Base-by-base conservation (phyloP, 1,140 invertebrate species). In the Eriocheir sinensis region DNA sequence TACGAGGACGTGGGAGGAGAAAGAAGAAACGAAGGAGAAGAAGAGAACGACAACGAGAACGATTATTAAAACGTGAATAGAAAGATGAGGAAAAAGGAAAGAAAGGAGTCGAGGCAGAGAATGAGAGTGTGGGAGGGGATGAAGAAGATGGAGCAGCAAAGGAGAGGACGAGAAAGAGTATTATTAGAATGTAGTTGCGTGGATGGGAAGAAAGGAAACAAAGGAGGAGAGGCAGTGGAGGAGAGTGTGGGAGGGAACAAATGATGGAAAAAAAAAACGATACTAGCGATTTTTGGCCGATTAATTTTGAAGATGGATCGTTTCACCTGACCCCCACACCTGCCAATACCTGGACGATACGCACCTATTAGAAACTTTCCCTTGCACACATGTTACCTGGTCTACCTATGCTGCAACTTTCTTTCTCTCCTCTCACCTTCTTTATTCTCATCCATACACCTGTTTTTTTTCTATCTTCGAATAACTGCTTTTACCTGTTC, bases 121-220 rank as follows among this genome's bases (percentile, higher is more conserved):
- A 30, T 6, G 81, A 85, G 81, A 85, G 81, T 30, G 81, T 30
- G 81, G 27, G 81, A 85, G 81, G 32, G 81, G 32, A 30, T 30
- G 81, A 34, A 27, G 21, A 30, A 85, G 81, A 85, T 15, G 32
- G 80, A 85, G 81, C n/a, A 85, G 81, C 17, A 30, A 85, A 30
- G 32, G 81, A 85, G 81, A 85, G 81, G 32, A 30, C 17, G 81
- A 85, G 81, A 85, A 30, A 85, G 81, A 85, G 81, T n/a, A n/a
- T n/a, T n/a, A n/a, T n/a, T n/a, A n/a, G n/a, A n/a, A n/a, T n/a
- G n/a, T n/a, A n/a, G n/a, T n/a, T n/a, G n/a, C n/a, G n/a, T n/a
- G n/a, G n/a, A n/a, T n/a, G n/a, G 32, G 81, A 85, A 27, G 21
- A 41, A 34, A 41, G 21, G n/a, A 34, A 41, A 34, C 3, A 3